Base-by-base conservation (phyloP, 2,113 vertebrate genomes). In the Hypomesus transpacificus region DNA sequence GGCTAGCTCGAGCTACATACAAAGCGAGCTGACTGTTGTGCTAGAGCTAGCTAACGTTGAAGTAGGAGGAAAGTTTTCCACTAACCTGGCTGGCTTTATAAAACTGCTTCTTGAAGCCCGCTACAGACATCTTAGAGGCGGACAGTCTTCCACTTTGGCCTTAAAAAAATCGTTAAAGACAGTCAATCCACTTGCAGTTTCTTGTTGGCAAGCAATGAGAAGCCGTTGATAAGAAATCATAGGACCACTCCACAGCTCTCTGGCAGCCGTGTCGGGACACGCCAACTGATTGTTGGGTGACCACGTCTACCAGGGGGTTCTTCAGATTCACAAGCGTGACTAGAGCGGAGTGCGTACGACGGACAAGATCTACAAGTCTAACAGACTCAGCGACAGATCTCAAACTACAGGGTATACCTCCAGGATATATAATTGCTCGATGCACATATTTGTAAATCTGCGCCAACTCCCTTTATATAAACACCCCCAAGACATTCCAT, bases 51-150 rank as follows among this genome's bases (percentile, higher is more conserved):
- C 84, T 85, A 85, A 61, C 75, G 74, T 53, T 71, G 56, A 74
- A 78, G 80, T 81, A 82, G 52, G 73, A 61, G 21, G 59, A 87
- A 89, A 91, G 86, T 84, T 90, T 86, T 66, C 71, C 11, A 56
- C 92, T 91, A 88, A 97, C 96, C 96, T 98, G 96, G 71, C 94
- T 98, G 53, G 96, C 96, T 91, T 98, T 98, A 85, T 98, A 98
- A 91, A 98, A 98, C 91, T 98, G 96, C 68, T 98, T 98, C 93
- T 97, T 98, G 64, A 98, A 88, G 71, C 96, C 96, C 71, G 96
- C 96, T 70, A 97, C 96, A 84, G 96, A 98, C 96, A 98, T 98
- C 84, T 87, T 91, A 92, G 79, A 69, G 61, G 73, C 79, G 50
- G 69, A 28, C 62, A 57, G 68, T 83, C 72, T 71, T 86, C 31